A percentile compares a stretch with the other conserved stretches of the same genome.
These are phyloP conservation scores for Cephus cinctus DNA, from an alignment of 1,140 invertebrate genomes.

Conservation along the genomic window DNA sequence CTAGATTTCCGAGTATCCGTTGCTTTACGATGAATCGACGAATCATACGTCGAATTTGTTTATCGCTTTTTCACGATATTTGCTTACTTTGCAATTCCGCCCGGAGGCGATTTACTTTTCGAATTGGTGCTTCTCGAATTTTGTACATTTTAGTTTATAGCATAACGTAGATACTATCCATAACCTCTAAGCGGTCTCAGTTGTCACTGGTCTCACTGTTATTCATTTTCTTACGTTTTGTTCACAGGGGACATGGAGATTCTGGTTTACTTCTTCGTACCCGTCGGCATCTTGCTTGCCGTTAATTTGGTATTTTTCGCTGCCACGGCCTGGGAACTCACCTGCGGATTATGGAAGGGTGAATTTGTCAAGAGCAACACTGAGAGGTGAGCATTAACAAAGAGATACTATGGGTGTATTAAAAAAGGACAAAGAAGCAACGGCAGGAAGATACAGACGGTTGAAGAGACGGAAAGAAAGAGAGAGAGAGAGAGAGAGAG, in stretches of 20 bases:
- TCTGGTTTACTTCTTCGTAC: conserved; percentile 79
- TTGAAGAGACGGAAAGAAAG: not conserved
- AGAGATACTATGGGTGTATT: too few species aligned
- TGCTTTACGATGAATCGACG: too few species aligned
- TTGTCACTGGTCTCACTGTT: too few species aligned
- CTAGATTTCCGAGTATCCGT: too few species aligned
- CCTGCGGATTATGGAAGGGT: conserved; percentile 82
- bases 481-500: not conserved
- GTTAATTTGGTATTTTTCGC: conserved; percentile 77
- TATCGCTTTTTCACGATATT: too few species aligned
- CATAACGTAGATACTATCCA: too few species aligned
- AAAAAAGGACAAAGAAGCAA: too few species aligned
- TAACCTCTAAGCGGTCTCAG: too few species aligned
- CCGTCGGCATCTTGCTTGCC: conserved; percentile 72
- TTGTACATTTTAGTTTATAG: conserved; percentile 20
- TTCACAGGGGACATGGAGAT: conserved; percentile 71
- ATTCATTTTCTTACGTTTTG: too few species aligned
- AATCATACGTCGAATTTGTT: too few species aligned
- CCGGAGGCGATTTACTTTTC: not conserved
- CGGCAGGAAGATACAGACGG: not conserved
- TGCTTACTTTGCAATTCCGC: too few species aligned
- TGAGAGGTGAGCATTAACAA: conserved; percentile 69
- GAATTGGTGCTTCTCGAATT: not conserved
- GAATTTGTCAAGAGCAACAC: conserved; percentile 85
- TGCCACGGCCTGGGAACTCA: conserved; percentile 78